A percentile compares a stretch with the other conserved stretches of the same genome.
These are phyloP conservation scores for Cassiopea xamachana DNA, from an alignment of 30 jellyfish, hydroid and myxozoan genomes.

Conservation along the genomic window DNA sequence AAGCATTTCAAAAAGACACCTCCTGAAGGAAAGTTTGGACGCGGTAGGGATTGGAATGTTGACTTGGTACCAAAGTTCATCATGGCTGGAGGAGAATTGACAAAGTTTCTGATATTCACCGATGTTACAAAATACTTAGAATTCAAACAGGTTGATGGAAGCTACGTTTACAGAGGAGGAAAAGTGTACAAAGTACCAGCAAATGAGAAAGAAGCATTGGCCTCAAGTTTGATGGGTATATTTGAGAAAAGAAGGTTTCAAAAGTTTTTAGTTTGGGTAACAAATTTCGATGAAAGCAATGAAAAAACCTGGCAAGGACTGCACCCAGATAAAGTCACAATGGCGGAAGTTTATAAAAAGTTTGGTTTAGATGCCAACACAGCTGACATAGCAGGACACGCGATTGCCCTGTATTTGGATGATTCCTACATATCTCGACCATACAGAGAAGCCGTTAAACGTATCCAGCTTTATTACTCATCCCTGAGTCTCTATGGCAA, in stretches of 20 bases:
- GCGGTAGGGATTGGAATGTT: constrained; percentile 98
- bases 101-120: constrained; percentile 85
- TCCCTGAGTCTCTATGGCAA: constrained; percentile 91
- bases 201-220: constrained; percentile 94
- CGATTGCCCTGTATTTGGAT: constrained; percentile 80
- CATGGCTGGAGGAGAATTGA: constrained; percentile 98
- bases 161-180: constrained; percentile 94
- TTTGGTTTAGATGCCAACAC: constrained; percentile 94
- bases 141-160: constrained; percentile 97
- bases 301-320: constrained; percentile 87
- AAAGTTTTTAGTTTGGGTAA: constrained; percentile 80
- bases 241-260: constrained; percentile 95
- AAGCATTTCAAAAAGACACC: constrained; percentile 78
- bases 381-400: constrained; percentile 99
- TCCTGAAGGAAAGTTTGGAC: constrained; percentile 88
- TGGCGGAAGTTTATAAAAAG: constrained; percentile 93
- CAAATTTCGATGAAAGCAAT: constrained; percentile 69
- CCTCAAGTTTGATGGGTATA: constrained; percentile 97
- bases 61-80: constrained; percentile 96
- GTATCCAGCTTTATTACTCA: constrained; percentile 78
- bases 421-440: constrained; percentile 89
- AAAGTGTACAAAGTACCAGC: constrained; percentile 99
- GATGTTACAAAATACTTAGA: constrained; percentile 98
- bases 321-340: constrained; percentile 84
- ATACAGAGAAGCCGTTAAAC: constrained; percentile 73